Base-by-base conservation (phyloP, 2,113 vertebrate species). In the Diglossa brunneiventris region DNA sequence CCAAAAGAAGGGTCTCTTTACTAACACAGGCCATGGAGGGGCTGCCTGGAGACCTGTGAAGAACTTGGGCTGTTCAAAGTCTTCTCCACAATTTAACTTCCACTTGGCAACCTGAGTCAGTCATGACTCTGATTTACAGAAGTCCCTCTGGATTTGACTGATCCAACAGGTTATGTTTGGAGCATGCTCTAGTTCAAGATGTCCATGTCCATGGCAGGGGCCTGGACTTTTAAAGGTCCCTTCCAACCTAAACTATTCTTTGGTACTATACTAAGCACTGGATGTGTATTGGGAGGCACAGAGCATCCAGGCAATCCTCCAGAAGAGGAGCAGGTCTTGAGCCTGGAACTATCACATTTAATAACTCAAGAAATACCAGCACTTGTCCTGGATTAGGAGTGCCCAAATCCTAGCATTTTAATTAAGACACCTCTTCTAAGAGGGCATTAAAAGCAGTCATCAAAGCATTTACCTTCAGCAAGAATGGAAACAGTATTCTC, bases 261-360 rank as follows among this genome's bases (percentile, higher is more conserved):
- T 23, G 31, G 10, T 33, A 49, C 6, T 10, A 16, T 10, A 9
- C 28, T 24, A 73, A 37, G 19, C 8, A 6, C 0, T 4, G 41
- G 16, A 24, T 0, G 14, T 6, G 24, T 11, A 4, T 1, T 50
- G 66, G 42, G 56, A 89, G 10, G 56, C 13, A 18, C 2, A 35
- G 47, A 67, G 66, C 61, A 84, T 26, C 56, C 78, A 46, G 23
- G 23, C 59, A 69, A 42, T 17, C 66, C 63, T 79, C 47, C 70
- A 31, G 56, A 28, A 52, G 33, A 47, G 0, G 1, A 73, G 30
- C 4, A 41, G 26, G 30, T 63, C 41, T 64, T 79, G 14, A 85
- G 53, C 53, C 72, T 53, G 33, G 24, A 87, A 68, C 35, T 10
- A 72, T 52, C 27, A 14, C 3, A 2, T 24, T 41, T 10, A 49